Evolutionary conservation across 2,888 invertebrate species (phyloP).

Genomic region (Bimastos eiseni): DNA sequence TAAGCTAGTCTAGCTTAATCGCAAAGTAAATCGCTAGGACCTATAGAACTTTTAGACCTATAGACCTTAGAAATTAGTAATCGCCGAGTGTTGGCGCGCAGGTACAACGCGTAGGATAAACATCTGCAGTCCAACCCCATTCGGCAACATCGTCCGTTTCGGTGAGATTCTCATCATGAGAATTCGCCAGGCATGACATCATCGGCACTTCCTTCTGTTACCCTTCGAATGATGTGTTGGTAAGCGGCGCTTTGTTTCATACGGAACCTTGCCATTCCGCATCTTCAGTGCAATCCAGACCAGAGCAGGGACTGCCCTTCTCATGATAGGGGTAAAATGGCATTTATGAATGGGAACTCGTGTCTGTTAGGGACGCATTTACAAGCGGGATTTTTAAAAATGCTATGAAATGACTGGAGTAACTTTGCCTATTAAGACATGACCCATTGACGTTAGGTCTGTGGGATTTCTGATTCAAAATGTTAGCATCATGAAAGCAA

Average conservation of each 20-base stretch:
- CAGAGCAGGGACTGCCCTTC: background rate
- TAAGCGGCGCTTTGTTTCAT: background rate
- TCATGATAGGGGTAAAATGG: background rate
- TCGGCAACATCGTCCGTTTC: background rate
- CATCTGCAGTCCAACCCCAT: background rate
- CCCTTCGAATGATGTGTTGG: too few species aligned
- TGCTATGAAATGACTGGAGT: background rate
- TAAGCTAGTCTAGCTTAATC: too few species aligned
- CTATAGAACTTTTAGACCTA: too few species aligned
- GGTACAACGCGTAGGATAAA: background rate
- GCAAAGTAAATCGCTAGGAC: too few species aligned
- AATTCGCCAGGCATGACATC: too few species aligned
- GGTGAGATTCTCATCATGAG: background rate
- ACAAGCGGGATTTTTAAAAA: background rate
- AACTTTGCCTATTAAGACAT: too few species aligned
- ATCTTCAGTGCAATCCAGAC: background rate
- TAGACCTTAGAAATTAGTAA: too few species aligned
- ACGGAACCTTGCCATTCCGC: background rate
- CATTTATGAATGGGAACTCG: background rate
- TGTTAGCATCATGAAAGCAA: background rate
- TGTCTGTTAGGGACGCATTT: background rate
- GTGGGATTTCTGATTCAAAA: background rate
- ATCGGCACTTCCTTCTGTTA: too few species aligned
- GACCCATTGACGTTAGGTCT: too few species aligned
- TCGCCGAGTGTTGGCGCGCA: too few species aligned